Percentiles rank a stretch among this genome's conserved stretches.
phyloP scores from a whole-genome alignment of 2,888 invertebrate species.

The Idaea dimidiata region DNA sequence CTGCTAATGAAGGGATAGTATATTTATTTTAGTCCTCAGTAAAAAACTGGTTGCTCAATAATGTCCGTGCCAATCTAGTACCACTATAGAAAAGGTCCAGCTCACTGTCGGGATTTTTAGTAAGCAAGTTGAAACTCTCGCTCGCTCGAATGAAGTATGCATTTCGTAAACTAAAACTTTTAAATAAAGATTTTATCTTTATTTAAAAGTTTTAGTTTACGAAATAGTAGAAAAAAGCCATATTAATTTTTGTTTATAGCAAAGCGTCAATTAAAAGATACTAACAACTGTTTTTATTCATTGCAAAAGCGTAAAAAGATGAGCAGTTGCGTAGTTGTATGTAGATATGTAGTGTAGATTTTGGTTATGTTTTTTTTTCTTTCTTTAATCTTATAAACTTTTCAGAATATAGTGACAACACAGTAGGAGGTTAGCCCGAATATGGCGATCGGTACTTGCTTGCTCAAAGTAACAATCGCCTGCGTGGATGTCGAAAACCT shows the following conservation, averaged over 20 bases:
- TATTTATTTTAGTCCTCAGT: too few relatives aligned
- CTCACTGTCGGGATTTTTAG: too few relatives aligned
- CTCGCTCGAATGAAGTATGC: too few relatives aligned
- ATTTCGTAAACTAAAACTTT: too few relatives aligned
- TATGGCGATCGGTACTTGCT: slow-evolving; percentile 68
- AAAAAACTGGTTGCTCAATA: too few relatives aligned
- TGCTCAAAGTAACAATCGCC: slow-evolving; percentile 65
- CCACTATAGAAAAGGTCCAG: too few relatives aligned
- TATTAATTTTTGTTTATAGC: background rate
- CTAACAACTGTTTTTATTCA: too few relatives aligned
- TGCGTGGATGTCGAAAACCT: slow-evolving; percentile 47
- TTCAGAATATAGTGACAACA: slow-evolving; percentile 69
- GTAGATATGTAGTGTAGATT: background rate
- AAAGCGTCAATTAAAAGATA: too few relatives aligned
- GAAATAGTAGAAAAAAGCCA: background rate
- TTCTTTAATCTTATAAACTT: slow-evolving; percentile 38
- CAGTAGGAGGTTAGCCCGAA: slow-evolving; percentile 70
- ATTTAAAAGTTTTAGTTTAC: background rate
- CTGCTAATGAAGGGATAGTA: too few relatives aligned
- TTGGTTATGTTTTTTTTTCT: slow-evolving; percentile 21
- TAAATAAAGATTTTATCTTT: background rate
- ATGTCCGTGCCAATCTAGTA: too few relatives aligned
- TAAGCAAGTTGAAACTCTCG: too few relatives aligned
- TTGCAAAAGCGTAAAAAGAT: background rate
- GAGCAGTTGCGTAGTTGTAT: background rate